Percentiles rank a stretch among this genome's conserved stretches.
phyloP scores from a whole-genome alignment of 1,140 invertebrate species.

The Leptoteleia sp. region DNA sequence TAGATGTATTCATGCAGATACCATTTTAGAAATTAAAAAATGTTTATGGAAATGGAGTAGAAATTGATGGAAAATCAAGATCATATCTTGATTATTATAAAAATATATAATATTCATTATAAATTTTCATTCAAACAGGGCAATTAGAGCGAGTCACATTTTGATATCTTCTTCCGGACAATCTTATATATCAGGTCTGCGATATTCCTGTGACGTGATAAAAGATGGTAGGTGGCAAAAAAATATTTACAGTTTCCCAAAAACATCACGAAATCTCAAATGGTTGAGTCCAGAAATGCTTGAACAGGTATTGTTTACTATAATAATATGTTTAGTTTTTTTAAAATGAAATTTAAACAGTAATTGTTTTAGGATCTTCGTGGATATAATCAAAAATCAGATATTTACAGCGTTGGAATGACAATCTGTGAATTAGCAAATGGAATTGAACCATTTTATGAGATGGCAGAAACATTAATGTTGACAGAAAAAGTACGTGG shows the following conservation, averaged over 20 bases:
- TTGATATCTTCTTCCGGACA: constrained; percentile 86
- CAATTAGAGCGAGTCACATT: constrained; percentile 91
- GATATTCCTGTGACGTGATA: constrained; percentile 88
- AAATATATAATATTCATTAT: no score
- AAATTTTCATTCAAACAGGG: no score
- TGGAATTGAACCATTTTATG: constrained; percentile 91
- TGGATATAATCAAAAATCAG: constrained; percentile 94
- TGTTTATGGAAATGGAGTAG: no score
- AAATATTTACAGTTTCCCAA: constrained; percentile 88
- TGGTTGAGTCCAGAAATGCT: constrained; percentile 96
- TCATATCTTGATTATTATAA: no score
- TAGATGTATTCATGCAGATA: no score
- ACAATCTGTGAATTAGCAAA: constrained; percentile 94
- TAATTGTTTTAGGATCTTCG: constrained; percentile 86
- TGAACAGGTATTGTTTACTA: constrained; percentile 84
- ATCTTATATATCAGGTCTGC: constrained; percentile 88
- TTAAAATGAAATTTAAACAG: neutral
- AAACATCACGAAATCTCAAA: constrained; percentile 87
- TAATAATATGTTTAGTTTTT: neutral
- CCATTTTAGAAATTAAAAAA: no score
- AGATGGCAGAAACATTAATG: constrained; percentile 92
- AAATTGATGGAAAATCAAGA: no score
- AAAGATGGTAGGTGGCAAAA: constrained; percentile 86
- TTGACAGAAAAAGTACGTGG: constrained; percentile 93
- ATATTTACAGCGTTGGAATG: constrained; percentile 95